Evolutionary conservation across 2,113 vertebrate species (phyloP), one percentile per base, ranked within the genome.

Genomic region (Indicator maculatus): DNA sequence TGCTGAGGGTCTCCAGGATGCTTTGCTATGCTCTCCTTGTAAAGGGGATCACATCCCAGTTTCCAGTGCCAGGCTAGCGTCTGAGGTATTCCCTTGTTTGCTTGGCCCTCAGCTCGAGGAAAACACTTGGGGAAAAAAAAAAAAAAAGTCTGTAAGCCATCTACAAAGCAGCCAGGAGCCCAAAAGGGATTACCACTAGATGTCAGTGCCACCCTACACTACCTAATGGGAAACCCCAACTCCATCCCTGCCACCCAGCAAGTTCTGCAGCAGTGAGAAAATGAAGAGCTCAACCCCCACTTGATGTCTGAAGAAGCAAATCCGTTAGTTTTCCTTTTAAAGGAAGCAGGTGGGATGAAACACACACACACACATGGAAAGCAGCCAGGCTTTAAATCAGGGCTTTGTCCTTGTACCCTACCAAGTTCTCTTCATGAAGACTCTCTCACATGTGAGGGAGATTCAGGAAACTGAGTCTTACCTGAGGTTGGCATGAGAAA

Each of bases 191-290:
- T 16, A 36, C 97, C 98, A 5, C 95, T 94, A 97, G 97, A 90
- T 97, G 97, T 94, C 97, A 97, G 93, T 61, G 93, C 89, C 28
- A 58, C 70, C 83, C 93, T 28, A 11, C 0, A 8, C 56, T 70
- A 69, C 8, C 1, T 2, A 31, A 3, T 11, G 64, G 59, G 66
- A 64, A 83, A 12, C 3, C 26, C n/a, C 0, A 12, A 63, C 8
- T 20, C 69, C 69, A 53, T 28, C 23, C 66, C 45, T 7, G 70
- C 28, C 15, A 4, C 1, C 4, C n/a, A 55, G 45, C 56, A 28
- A 23, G 8, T 11, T 31, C 24, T 18, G n/a, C 36, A 3, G 36
- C 44, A 33, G 81, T 15, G 1, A 28, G 11, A 9, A 24, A 58
- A 59, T 0, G 19, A 12, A 16, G 31, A 2, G 9, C 24, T 1